Evolutionary conservation across 2,113 vertebrate genomes (phyloP), one percentile per base, ranked within the genome.

Genomic region (Sander lucioperca): DNA sequence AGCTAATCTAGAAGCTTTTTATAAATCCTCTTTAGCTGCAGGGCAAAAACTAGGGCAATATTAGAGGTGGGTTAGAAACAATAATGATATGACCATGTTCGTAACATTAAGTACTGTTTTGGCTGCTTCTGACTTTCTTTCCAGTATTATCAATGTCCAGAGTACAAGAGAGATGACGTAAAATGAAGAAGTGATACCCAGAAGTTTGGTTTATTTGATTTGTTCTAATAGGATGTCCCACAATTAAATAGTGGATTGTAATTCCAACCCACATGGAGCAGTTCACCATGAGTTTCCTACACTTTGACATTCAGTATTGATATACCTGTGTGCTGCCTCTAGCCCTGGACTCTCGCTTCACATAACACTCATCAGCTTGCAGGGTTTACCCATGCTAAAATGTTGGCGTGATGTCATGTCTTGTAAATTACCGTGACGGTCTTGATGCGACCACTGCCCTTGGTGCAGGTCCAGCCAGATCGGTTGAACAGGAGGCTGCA

Each of bases 391-490:
- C 69, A 30, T 36, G 67, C 75, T 69, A 50, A 77, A 57, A 71
- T 57, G 68, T 14, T 19, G 36, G 51, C 6, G 18, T 27, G 58
- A 73, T 45, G 70, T 76, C 66, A 74, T 63, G 78, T 86, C 82
- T 63, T 67, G 74, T 54, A 57, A 85, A 93, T 95, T 93, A 96
- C 96, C 91, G 95, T 96, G 89, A 96, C 94, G 5, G 96, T 96
- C 95, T 97, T 96, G 93, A 96, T 96, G 88, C 94, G 95, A 57
- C 96, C 96, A 21, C 94, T 94, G 88, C 91, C 95, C 76, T 91
- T 95, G 90, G 94, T 96, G 92, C 96, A 96, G 92, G 96, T 96
- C 96, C 96, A 97, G 64, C 96, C 96, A 0, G 96, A 96, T 77
- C 94, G 93, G 91, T 96, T 96, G 88, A 95, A 94, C 83, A 96